These are phyloP conservation scores for Callimorpha dominula DNA, from an alignment of 2,888 invertebrate species.

Conservation along the genomic window DNA sequence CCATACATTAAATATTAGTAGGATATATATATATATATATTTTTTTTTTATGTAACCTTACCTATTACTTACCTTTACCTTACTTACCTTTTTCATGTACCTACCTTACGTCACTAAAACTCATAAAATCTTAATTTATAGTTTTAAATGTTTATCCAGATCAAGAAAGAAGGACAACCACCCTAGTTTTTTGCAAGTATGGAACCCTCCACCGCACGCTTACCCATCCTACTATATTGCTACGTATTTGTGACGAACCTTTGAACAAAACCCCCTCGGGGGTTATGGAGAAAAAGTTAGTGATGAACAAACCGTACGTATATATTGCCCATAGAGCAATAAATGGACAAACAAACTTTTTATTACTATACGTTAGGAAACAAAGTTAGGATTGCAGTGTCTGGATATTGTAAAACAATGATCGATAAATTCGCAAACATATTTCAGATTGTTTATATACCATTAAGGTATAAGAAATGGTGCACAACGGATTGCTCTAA, in stretches of 20 bases:
- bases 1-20: too few species aligned
- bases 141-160: too few species aligned
- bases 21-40: too few species aligned
- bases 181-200: neutral
- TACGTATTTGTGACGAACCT: neutral
- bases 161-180: too few species aligned
- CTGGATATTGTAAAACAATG: slow-evolving; percentile 39
- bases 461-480: neutral
- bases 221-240: neutral
- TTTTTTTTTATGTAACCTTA: too few species aligned
- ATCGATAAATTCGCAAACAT: neutral
- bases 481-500: too few species aligned
- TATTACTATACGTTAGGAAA: slow-evolving; percentile 58
- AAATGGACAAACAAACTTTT: slow-evolving; percentile 62
- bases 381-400: slow-evolving; percentile 46
- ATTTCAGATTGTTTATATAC: neutral
- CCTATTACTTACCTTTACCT: too few species aligned
- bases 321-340: slow-evolving; percentile 56
- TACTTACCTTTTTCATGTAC: too few species aligned
- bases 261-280: slow-evolving; percentile 39
- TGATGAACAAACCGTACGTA: slow-evolving; percentile 51
- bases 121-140: too few species aligned
- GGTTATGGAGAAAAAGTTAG: slow-evolving; percentile 35
- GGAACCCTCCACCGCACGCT: neutral
- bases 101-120: too few species aligned